These are phyloP conservation scores for Mirza zaza DNA, from an alignment of 2,113 vertebrate species.

Conservation along the genomic window DNA sequence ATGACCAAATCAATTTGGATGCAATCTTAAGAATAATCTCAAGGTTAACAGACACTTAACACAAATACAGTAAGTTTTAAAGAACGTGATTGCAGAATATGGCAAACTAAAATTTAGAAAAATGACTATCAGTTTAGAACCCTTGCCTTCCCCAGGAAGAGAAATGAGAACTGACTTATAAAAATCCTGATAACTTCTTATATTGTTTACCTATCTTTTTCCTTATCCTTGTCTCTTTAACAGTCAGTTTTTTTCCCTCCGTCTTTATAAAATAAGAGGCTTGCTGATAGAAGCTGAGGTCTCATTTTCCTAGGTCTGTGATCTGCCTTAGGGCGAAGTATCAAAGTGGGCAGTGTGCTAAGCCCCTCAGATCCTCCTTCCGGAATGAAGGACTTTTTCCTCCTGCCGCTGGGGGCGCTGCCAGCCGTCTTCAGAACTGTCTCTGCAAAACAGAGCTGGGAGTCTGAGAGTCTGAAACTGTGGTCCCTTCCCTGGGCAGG, in stretches of 20 bases:
- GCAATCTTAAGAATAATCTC: neutral
- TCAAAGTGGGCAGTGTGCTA: accelerated
- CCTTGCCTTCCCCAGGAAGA: neutral
- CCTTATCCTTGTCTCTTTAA: neutral
- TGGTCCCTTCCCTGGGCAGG: neutral
- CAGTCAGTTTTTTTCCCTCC: neutral
- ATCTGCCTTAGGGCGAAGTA: neutral
- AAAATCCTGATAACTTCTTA: neutral
- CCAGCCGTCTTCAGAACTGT: neutral
- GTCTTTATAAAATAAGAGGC: neutral
- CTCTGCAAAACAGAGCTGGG: neutral
- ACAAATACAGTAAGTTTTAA: neutral
- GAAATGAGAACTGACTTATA: neutral
- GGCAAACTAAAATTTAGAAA: neutral
- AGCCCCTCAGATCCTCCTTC: neutral
- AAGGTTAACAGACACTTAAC: neutral
- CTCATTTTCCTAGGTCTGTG: neutral
- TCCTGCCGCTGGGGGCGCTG: neutral
- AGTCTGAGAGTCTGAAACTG: neutral
- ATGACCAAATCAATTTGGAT: neutral
- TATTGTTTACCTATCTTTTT: neutral
- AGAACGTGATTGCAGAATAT: neutral
- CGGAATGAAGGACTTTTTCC: neutral
- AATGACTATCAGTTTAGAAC: neutral
- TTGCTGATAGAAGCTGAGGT: neutral